Evolutionary conservation across 2,797 vertebrate species (phyloP), one percentile per base, ranked within the genome.

Genomic region (Lophura swinhoii): DNA sequence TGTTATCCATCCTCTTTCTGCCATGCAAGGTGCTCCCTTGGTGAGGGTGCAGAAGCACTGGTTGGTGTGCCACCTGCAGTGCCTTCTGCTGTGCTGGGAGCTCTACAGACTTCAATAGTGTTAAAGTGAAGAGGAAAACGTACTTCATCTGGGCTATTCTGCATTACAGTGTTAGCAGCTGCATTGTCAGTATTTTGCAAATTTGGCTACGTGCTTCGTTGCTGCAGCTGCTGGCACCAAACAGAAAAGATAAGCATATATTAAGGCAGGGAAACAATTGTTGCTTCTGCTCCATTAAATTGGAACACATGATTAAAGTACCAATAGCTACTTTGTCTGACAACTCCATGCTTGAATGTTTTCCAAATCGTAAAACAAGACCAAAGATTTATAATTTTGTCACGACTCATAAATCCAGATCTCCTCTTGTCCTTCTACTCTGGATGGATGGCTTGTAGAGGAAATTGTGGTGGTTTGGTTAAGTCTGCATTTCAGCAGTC

Each of bases 381-480:
- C 60, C 44, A 58, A 84, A 84, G 91, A 94, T 95, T 92, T 95
- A 66, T 74, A 74, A 66, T 60, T 69, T 88, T 82, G 94, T 91
- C 68, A 23, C 48, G 68, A 77, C 72, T 64, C 60, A 37, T 92
- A 94, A 95, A 95, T 94, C 87, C 82, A 66, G 46, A 43, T 79
- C 70, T 71, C 4, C 10, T 82, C 71, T 82, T 69, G 21, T 93
- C 85, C 74, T 87, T 91, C 86, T 84, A 46, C 68, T 91, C 10
- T 41, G 94, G 89, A 92, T 87, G 95, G 88, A 95, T 93, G 74
- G 44, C 66, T 92, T 92, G 89, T 95, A 91, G 83, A 88, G 94
- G 94, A 96, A 95, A 93, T 87, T 88, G 77, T 88, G 71, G 92
- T 91, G 87, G 92, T 95, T 95, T 95, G 96, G 68, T 37, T 92